These are phyloP conservation scores for Chlorops oryzae DNA, from an alignment of 1,140 invertebrate genomes.

Conservation along the genomic window DNA sequence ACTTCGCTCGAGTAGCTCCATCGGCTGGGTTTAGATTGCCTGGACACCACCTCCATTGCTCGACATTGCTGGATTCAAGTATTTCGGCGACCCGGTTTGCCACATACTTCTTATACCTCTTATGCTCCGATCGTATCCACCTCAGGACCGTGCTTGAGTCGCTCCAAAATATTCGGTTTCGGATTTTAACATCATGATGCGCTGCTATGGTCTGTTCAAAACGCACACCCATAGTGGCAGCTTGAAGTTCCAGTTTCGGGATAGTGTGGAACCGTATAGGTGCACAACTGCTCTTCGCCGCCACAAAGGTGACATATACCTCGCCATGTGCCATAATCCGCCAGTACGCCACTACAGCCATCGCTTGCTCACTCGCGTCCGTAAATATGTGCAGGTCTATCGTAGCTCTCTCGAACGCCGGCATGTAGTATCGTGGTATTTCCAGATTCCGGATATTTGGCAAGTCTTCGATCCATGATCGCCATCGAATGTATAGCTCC, in stretches of 20 bases:
- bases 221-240: constrained; percentile 21
- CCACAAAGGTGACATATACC: constrained; percentile 12
- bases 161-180: neutral
- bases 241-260: constrained; percentile 26
- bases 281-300: constrained; percentile 20
- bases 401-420: neutral
- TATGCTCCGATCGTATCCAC: neutral
- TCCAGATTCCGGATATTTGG: neutral
- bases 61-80: neutral
- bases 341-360: constrained; percentile 27
- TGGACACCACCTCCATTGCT: constrained; percentile 29
- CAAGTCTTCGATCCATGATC: neutral
- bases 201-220: constrained; percentile 9
- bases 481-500: neutral
- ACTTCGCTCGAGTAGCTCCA: constrained; percentile 20
- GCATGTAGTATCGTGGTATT: neutral
- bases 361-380: constrained; percentile 28
- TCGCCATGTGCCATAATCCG: constrained; percentile 1
- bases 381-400: constrained; percentile 19
- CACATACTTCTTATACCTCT: constrained; percentile 17
- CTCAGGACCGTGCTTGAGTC: neutral
- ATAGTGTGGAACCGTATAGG: constrained; percentile 22
- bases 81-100: constrained; percentile 25
- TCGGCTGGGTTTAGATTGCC: constrained; percentile 24
- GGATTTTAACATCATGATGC: neutral